Evolutionary conservation across 2,888 invertebrate genomes (phyloP).

Genomic region (Epirrhoe tristata): DNA sequence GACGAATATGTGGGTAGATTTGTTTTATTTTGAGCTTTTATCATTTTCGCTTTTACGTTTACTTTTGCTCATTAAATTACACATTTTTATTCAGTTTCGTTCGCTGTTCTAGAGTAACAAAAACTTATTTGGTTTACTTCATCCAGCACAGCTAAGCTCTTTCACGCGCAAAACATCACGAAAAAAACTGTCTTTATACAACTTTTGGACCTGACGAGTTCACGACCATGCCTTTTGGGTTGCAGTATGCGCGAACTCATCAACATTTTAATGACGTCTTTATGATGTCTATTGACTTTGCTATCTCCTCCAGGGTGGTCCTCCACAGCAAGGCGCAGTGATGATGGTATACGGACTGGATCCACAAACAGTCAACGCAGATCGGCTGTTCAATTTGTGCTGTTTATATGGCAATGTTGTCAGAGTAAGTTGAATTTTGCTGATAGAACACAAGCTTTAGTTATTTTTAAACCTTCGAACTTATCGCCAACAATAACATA

Average conservation of each 20-base stretch:
- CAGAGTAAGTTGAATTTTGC: conserved; percentile 87
- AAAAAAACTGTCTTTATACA: no score
- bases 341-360: conserved; percentile 99
- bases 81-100: neutral
- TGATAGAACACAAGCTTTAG: neutral
- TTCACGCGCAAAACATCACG: no score
- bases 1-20: conserved; percentile 39
- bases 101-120: no score
- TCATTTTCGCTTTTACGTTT: neutral
- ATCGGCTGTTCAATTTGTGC: conserved; percentile 98
- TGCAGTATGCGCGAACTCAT: no score
- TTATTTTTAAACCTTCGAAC: no score
- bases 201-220: no score
- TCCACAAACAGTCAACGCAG: conserved; percentile 96
- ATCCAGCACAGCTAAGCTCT: no score
- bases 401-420: conserved; percentile 99
- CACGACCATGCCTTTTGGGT: no score
- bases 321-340: conserved; percentile 92
- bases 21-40: conserved; percentile 23
- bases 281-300: neutral
- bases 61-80: neutral
- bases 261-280: neutral
- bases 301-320: conserved; percentile 64
- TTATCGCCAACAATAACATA: no score
- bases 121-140: no score